A percentile compares a stretch with the other conserved stretches of the same genome.
phyloP scores from a whole-genome alignment of 2,797 vertebrate species.

The Neolamprologus multifasciatus region DNA sequence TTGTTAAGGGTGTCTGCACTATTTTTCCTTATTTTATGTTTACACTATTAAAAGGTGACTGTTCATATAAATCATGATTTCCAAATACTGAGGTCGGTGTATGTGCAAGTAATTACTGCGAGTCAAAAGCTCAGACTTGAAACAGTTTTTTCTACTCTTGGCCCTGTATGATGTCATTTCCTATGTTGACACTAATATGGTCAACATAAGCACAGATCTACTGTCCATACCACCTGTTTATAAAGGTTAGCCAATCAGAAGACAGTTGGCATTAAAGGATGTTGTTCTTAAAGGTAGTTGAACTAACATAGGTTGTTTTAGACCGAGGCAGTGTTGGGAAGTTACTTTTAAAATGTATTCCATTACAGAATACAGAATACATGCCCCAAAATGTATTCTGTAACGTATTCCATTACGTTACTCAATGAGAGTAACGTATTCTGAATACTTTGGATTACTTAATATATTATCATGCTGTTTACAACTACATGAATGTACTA shows the following conservation, averaged over 20 bases:
- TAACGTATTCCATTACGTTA: too few species aligned
- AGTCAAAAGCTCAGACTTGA: background rate
- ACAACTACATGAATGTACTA: too few species aligned
- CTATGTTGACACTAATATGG: background rate
- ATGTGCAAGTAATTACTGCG: background rate
- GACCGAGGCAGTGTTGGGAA: too few species aligned
- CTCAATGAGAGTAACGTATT: too few species aligned
- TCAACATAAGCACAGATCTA: background rate
- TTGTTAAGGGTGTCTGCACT: background rate
- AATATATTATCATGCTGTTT: too few species aligned
- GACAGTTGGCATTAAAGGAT: background rate
- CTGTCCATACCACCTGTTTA: background rate
- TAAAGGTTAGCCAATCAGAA: background rate
- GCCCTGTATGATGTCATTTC: background rate
- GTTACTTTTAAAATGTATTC: too few species aligned
- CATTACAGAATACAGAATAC: too few species aligned
- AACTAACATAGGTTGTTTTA: background rate
- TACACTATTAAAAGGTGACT: accelerated
- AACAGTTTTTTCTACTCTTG: background rate
- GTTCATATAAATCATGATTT: background rate
- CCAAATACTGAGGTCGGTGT: accelerated
- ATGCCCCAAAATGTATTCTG: too few species aligned
- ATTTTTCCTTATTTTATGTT: background rate
- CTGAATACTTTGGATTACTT: too few species aligned
- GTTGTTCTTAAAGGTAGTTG: background rate